Base-by-base conservation (phyloP, 1,140 invertebrate species). In the Danaus plexippus region DNA sequence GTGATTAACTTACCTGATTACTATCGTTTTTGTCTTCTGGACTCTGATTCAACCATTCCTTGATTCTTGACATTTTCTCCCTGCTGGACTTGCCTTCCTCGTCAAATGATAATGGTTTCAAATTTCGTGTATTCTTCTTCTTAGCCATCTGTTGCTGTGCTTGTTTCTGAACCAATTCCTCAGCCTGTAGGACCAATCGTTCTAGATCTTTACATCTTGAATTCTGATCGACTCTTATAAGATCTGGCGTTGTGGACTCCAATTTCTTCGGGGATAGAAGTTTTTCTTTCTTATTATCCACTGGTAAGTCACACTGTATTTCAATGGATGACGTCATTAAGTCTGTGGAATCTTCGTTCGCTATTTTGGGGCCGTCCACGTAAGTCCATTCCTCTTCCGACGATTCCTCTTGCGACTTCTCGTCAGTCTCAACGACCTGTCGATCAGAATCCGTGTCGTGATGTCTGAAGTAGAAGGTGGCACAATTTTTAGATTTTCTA, bases 391-490 rank as follows among this genome's bases (percentile, higher is more conserved):
- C 92, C 62, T 93, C 91, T 78, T 93, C 92, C 2, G 91, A 92
- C 5, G 91, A 91, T 69, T 92, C 91, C 18, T 91, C 89, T 52
- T 86, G 85, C 2, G 78, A 81, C 78, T 88, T 83, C 52, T 88
- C 81, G 67, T 89, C 80, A 54, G 85, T 76, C 74, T 87, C 69
- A 51, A 87, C 74, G 77, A 88, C 70, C 67, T 87, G 78, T 61
- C 73, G 83, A 57, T 95, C 94, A 1, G 93, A 94, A 80, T 95
- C 94, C 2, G 94, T 95, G 72, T 96, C 94, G 72, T 90, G 88
- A 77, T 96, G 94, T 79, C 91, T 93, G 78, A 94, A 95, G 79
- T 95, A 95, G 76, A 93, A 95, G 52, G 92, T 94, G 57, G 91
- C 94, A 69, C 91, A 91, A 73, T 95, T 94, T 69, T 92, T 93